Evolutionary conservation across 2,888 invertebrate species (phyloP), one percentile per base, ranked within the genome.

Genomic region (Julus scandinavius): DNA sequence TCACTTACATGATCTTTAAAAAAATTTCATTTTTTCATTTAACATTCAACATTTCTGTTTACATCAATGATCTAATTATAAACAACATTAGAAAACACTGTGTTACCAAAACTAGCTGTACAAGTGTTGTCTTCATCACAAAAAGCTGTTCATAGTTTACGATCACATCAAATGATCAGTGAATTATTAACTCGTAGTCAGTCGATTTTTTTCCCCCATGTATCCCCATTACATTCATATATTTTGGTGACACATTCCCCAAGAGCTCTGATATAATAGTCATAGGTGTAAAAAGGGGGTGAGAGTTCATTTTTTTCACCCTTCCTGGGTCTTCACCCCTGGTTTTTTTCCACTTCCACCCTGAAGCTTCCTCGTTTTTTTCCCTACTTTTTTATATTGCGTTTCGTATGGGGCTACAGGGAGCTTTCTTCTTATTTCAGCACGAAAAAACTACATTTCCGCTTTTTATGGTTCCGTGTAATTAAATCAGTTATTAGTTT

Each of bases 401-500:
- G 49, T 85, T 49, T 85, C 49, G 29, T 72, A 72, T 72, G 72
- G 29, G 29, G 72, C 72, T 72, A 72, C 29, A 29, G 72, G 72
- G 72, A 72, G 29, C 72, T 29, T 72, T 72, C 72, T 29, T 72
- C 72, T 29, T 72, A 29, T 72, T 72, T 72, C 29, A 72, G 72
- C 72, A 72, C 29, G 11, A 72, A 72, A 72, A 72, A 72, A 29
- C 11, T 72, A 13, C 72, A 72, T 72, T 72, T 72, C 72, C 72
- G 41, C 41, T 87, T 86, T 86, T 87, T 87, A 87, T 87, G 54
- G 54, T 85, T 20, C 54, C 40, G 11, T 4, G 49, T 88, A 88
- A 88, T 88, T 83, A 88, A 88, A 88, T 88, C 88, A 63, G 80
- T 88, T 88, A 88, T 88, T 88, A 88, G 83, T 84, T 88, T 84